Base-by-base conservation (phyloP, 2,797 vertebrate species). In the Brotula barbata region DNA sequence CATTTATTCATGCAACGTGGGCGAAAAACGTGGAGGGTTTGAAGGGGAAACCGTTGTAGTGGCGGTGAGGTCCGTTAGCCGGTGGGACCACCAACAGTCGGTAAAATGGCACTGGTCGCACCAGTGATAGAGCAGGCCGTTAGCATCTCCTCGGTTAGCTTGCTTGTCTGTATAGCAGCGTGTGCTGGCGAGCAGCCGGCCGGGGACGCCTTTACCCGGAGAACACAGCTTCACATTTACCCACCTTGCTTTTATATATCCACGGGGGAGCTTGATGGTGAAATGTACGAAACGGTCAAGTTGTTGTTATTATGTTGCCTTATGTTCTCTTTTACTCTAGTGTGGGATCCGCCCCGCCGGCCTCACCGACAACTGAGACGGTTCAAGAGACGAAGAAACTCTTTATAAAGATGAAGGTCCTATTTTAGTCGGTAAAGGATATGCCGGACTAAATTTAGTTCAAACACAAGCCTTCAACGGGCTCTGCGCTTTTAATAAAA, bases 301-400 rank as follows among this genome's bases (percentile, higher is more conserved):
- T 80, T 83, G 57, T 82, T 84, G 51, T 76, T 83, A 58, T 82
- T 85, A 77, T 84, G 84, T 89, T 87, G 89, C 80, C 89, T 88
- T 85, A 80, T 82, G 80, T 83, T 85, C 51, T 87, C 40, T 86
- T 87, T 84, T 25, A 78, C 78, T 81, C 71, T 73, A 64, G 44
- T 78, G 75, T 88, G 83, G 87, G 91, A 91, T 91, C 90, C 91
- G 90, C 92, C 91, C 92, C 89, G 90, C 90, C 92, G 89, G 92
- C 89, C 91, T 91, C 90, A 90, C 91, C 91, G 91, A 92, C 91
- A 92, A 92, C 90, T 93, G 91, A 93, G 92, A 90, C 78, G 67
- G 89, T 85, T 65, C 65, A 71, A 80, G 59, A 72, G 83, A 83
- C 69, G 64, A 72, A 83, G 81, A 80, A 82, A 85, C 73, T 78